These are phyloP conservation scores for Drosophila eohydei DNA, from an alignment of 2,888 invertebrate species.

Conservation along the genomic window DNA sequence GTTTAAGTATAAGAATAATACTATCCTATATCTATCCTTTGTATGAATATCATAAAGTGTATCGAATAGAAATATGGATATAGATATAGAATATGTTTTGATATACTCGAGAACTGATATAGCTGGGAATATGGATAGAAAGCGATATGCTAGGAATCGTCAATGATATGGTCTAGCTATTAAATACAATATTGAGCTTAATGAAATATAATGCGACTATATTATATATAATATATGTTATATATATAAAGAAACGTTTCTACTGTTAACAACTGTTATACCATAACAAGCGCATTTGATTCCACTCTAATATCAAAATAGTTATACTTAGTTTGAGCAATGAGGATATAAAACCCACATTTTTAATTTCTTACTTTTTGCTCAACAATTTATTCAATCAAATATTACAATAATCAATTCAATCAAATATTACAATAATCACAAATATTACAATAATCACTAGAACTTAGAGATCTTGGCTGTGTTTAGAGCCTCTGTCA, in stretches of 20 bases:
- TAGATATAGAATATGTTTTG: background rate
- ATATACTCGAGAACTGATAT: background rate
- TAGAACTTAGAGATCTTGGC: slow-evolving; percentile 71
- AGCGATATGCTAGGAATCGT: background rate
- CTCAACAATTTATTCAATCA: background rate
- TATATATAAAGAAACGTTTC: background rate
- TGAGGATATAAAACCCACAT: too few relatives aligned
- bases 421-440: background rate
- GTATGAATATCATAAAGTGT: background rate
- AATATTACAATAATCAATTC: slow-evolving; percentile 14
- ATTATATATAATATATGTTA: background rate
- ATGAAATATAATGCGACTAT: background rate
- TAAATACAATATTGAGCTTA: background rate
- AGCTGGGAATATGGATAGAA: background rate
- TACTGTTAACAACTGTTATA: background rate
- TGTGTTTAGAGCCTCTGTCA: slow-evolving; percentile 87
- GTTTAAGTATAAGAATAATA: background rate
- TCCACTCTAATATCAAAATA: background rate
- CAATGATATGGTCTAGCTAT: background rate
- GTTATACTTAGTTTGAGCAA: too few relatives aligned
- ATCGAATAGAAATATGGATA: background rate
- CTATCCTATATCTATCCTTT: background rate
- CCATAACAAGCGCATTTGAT: background rate
- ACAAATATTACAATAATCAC: background rate
- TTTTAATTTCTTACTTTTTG: too few relatives aligned